Base-by-base conservation (phyloP, 2,888 invertebrate genomes). In the Tinea trinotella region DNA sequence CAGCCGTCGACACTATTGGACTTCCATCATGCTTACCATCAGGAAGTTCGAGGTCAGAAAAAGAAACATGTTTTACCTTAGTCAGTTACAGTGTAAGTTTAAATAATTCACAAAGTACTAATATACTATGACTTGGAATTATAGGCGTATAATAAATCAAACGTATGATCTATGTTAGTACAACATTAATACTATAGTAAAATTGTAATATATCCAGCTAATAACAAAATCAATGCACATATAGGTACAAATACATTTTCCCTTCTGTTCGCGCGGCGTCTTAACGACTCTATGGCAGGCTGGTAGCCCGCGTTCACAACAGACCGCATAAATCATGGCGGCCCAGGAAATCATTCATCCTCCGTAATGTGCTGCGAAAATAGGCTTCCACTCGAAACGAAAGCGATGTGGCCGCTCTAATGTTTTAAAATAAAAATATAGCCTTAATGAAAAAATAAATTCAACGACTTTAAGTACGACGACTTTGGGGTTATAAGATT, bases 311-410 rank as follows among this genome's bases (percentile, higher is more conserved):
- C n/a, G 60, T 55, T 60, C 66, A 66, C 67, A 67, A 67, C 71
- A 70, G 68, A 68, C 64, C 62, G 63, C 67, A 81, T 83, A 80
- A 84, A 82, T 84, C 84, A 84, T 76, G 73, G 70, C 70, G 62
- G 69, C 64, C 73, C 81, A 82, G 84, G 84, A 85, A 85, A 84
- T 81, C 83, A 80, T 85, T 78, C 82, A 83, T 83, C 76, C 81
- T 81, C 76, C 59, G 73, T 84, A 84, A 83, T 83, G 81, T 82
- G 78, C 81, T 78, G 84, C 82, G 79, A 83, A 83, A 83, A 84
- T 81, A 79, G 76, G 78, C 82, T 84, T 81, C 80, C 70, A 77
- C 69, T 73, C 66, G n/a, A 50, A 66, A 64, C 67, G 71, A 65
- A 62, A 64, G 58, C 59, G 20, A 12, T 52, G 36, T 36, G 18